Base-by-base conservation (phyloP, 2,888 invertebrate species). In the Tortrix viridana region DNA sequence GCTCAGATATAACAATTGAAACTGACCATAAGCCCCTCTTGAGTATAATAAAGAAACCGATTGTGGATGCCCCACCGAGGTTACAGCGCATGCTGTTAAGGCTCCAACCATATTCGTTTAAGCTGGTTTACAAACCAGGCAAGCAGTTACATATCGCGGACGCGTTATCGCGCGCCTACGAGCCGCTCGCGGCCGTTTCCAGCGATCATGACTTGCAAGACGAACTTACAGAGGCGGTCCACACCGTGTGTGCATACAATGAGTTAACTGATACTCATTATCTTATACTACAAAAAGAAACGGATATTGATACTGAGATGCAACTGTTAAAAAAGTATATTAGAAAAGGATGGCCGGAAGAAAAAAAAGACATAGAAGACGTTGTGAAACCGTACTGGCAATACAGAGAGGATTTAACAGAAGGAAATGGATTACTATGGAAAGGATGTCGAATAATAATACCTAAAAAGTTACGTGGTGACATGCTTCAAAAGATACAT, bases 61-160 rank as follows among this genome's bases (percentile, higher is more conserved):
- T 71, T 7, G 62, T 38, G 0, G 26, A 48, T 22, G 66, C 65
- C 19, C 65, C 67, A 3, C 43, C 60, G 2, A 65, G 50, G 43
- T 62, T 73, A 38, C 73, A 73, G 52, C 48, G 71, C 38, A 73
- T 71, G 67, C 26, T 71, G 32, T 20, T 73, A 32, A 46, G 69
- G 44, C 46, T 72, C 16, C 70, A 70, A 41, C 70, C 67, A 0
- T 72, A 68, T 59, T 50, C 65, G 5, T 67, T 71, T 48, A 62
- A 58, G n/a, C 38, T 72, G 1, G 59, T 67, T 5, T 72, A 68
- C 44, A 69, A 69, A 53, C 70, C 70, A 1, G 70, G 70, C n/a
- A 70, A 62, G 37, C 56, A 71, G 7, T 32, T 72, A 14, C 67
- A 60, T 22, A 65, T 72, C 14, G 72, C 72, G 9, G 71, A 72